Base-by-base conservation (phyloP, 2,888 invertebrate species). In the Germaria angustata region DNA sequence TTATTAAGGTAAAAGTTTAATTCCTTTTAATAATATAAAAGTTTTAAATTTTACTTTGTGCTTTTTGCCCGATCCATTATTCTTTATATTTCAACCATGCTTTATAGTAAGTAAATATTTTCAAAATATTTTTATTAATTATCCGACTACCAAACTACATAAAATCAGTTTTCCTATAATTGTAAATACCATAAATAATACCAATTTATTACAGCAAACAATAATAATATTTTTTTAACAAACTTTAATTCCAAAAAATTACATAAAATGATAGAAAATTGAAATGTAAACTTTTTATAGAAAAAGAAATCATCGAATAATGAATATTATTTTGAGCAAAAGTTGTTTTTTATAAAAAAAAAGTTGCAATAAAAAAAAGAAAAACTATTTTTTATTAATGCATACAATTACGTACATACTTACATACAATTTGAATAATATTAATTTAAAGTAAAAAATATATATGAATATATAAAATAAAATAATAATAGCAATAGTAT, bases 401-500 rank as follows among this genome's bases (percentile, higher is more conserved):
- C 2, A 57, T 66, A 57, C 22, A 63, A 76, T 66, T 61, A 72
- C 72, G 72, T 72, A 63, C 61, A 63, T 66, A 75, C 63, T 44
- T 75, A 59, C 66, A 59, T 76, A 59, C 13, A 46, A 28, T 57
- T 75, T 57, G 57, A 5, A 57, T 28, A 71, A 65, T 13, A 63
- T 32, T 53, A 73, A 17, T 69, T 55, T 41, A 41, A 69, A 20
- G 6, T 49, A 57, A 39, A 51, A 20, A 22, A 51, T 24, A 66
- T 49, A n/a, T 65, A 46, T 6, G 36, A 68, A 41, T 4, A 44
- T 65, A 53, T 24, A 39, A 44, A 46, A 36, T 1, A 65, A 55
- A 57, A 71, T 28, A 68, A 61, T 55, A 81, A 72, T 72, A 81
- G 81, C 81, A 81, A 81, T 81, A 81, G 66, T 77, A 81, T 77